phyloP scores from a whole-genome alignment of 2,888 invertebrate species.

The Ochropacha duplaris region DNA sequence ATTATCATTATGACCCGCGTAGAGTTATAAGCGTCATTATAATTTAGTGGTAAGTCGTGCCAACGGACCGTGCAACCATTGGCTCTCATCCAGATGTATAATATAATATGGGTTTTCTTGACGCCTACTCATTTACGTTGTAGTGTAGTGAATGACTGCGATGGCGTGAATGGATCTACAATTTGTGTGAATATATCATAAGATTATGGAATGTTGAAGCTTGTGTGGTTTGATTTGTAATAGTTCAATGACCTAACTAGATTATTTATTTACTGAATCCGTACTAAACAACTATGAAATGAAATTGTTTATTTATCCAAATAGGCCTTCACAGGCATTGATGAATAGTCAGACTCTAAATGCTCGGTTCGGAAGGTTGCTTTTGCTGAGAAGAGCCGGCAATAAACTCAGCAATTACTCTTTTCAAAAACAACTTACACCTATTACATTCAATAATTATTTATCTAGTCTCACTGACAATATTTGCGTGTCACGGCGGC shows the following conservation, averaged over 20 bases:
- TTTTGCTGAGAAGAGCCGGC: no score
- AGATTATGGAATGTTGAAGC: conserved; percentile 10
- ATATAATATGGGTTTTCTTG: neutral
- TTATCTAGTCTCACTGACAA: no score
- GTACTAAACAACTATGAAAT: no score
- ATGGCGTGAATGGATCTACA: conserved; percentile 24
- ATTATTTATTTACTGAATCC: neutral
- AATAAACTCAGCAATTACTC: no score
- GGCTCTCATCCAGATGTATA: neutral
- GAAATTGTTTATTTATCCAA: no score
- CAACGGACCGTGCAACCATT: neutral
- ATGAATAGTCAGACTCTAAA: no score
- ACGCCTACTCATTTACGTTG: neutral
- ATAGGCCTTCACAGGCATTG: no score
- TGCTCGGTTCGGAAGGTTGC: no score
- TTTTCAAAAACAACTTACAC: no score
- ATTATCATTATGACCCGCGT: conserved; percentile 2
- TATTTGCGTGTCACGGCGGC: no score
- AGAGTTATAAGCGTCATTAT: conserved; percentile 2
- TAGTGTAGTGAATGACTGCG: neutral
- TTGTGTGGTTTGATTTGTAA: neutral
- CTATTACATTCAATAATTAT: no score
- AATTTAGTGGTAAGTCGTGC: neutral
- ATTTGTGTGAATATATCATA: conserved; percentile 25
- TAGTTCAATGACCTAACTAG: neutral